Evolutionary conservation across 2,888 invertebrate species (phyloP).

Genomic region (Cryptus armator): DNA sequence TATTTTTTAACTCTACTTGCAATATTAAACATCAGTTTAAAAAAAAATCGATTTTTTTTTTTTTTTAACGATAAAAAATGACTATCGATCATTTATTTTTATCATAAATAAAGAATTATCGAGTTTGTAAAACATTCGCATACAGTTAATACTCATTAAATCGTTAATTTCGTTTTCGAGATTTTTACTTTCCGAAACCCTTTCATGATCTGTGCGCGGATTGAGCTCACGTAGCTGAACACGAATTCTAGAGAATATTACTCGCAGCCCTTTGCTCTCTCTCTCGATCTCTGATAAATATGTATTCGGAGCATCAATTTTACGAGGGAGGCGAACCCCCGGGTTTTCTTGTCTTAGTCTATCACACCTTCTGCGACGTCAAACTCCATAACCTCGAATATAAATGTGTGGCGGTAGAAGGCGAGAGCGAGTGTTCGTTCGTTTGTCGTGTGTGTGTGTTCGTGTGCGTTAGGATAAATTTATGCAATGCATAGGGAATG

Average conservation of each 20-base stretch:
- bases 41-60: no score
- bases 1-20: no score
- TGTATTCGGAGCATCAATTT: constrained; percentile 47
- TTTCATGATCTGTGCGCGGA: no score
- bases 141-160: no score
- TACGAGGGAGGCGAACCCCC: constrained; percentile 7
- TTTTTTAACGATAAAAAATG: no score
- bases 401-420: neutral
- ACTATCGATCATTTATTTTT: no score
- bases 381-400: constrained; percentile 1
- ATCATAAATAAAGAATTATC: no score
- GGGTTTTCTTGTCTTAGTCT: constrained; percentile 45
- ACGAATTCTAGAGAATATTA: constrained; percentile 8
- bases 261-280: neutral
- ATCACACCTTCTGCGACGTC: constrained; percentile 50
- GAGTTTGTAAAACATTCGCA: no score
- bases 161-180: no score
- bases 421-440: constrained; percentile 11
- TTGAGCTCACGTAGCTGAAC: neutral
- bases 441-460: neutral
- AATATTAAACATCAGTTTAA: no score
- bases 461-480: constrained; percentile 56
- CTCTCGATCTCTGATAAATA: constrained; percentile 41
- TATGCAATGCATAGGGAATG: constrained; percentile 65
- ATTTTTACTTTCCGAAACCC: no score